Percentiles rank a stretch among this genome's conserved stretches.
Conservation (phyloP, 2,888 invertebrate species). For the Himalopsyche anomala region DNA sequence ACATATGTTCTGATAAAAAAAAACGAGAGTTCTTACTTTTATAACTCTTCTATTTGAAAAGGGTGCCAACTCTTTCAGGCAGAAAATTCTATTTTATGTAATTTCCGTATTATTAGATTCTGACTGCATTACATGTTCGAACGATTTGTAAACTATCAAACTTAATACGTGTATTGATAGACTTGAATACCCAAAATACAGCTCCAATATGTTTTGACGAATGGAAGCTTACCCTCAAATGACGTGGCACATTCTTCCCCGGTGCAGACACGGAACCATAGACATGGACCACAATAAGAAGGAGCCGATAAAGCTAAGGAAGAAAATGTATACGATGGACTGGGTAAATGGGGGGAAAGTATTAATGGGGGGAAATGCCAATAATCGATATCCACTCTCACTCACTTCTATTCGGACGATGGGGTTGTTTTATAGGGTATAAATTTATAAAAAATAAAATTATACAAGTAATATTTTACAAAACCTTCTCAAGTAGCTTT, state of each 20-base stretch:
- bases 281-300: slow-evolving; percentile 15
- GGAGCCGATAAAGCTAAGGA: neutral
- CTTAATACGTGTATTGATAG: neutral
- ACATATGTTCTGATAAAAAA: too few relatives aligned
- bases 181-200: neutral
- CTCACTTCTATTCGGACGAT: neutral
- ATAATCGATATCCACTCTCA: neutral
- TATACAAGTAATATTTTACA: neutral
- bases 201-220: slow-evolving; percentile 11
- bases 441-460: neutral
- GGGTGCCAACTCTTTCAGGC: too few relatives aligned
- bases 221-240: neutral
- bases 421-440: neutral
- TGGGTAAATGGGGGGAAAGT: neutral
- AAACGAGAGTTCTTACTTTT: too few relatives aligned
- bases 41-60: too few relatives aligned
- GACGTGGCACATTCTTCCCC: slow-evolving; percentile 3
- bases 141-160: neutral
- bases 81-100: too few relatives aligned
- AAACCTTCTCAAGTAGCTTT: too few relatives aligned
- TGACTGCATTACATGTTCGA: neutral
- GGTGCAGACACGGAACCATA: neutral
- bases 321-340: neutral
- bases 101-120: neutral
- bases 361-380: neutral